Base-by-base conservation (phyloP, 2,888 invertebrate species). In the Laothoe populi region DNA sequence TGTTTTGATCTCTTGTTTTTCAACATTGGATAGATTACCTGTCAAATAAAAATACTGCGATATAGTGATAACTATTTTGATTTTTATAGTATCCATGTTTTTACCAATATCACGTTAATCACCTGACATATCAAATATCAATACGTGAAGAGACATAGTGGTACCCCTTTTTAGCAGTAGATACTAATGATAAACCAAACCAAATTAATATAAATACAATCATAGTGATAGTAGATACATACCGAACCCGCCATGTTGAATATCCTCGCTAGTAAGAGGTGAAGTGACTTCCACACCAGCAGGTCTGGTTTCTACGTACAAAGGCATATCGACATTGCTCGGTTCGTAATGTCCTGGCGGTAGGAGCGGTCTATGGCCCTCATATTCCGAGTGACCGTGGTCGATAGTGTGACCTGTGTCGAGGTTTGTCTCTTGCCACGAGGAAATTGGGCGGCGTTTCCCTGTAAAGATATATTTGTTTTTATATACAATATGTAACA, bases 361-460 rank as follows among this genome's bases (percentile, higher is more conserved):
- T 44, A 82, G 63, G 2, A 86, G 65, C 0, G 82, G 73, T 21
- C 81, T 76, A 16, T 83, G 83, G 70, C 80, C 90, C 38, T 90
- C 89, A 38, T 94, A 86, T 11, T 90, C 87, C 0, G 79, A 73
- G 38, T 94, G 86, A 2, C 95, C 95, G 71, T 95, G 96, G 81
- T 98, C 97, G 60, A 95, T 92, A 0, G 96, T 96, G 64, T 95
- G 94, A 78, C 96, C 96, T 0, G 96, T 95, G 83, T 98, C 98
- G 31, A 98, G 88, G 87, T 98, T 98, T 0, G 98, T 98, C 88
- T 98, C 98, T 62, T 96, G 94, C 96, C 98, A 98, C 0, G 95
- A 95, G 1, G 96, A 95, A 57, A 94, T 95, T 19, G 95, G 93
- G 64, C 95, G 95, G 5, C 78, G 82, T 77, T 87, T 87, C 4